phyloP scores from a whole-genome alignment of 2,113 vertebrate genomes.

The Peromyscus maniculatus region DNA sequence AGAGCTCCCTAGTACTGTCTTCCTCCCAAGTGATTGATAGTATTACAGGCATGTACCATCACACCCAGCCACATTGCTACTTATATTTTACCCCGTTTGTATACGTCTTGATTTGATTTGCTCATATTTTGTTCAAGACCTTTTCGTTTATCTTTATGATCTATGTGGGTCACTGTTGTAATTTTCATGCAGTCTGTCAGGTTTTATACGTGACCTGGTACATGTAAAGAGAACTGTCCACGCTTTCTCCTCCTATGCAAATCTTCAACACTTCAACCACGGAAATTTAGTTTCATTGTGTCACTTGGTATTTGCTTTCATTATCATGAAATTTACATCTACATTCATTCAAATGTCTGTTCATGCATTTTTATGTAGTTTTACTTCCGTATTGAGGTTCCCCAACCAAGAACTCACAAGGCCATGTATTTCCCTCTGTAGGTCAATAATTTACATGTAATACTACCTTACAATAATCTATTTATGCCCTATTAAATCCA shows the following conservation, averaged over 20 bases:
- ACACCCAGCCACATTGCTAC: neutral
- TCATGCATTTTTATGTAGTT: neutral
- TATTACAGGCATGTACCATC: neutral
- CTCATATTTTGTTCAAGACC: neutral
- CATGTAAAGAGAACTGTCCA: neutral
- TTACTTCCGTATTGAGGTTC: neutral
- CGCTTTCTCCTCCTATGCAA: neutral
- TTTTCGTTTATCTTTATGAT: neutral
- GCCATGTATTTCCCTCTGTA: neutral
- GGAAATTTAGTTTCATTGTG: neutral
- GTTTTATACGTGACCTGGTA: neutral
- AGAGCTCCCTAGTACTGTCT: neutral
- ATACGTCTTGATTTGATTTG: neutral
- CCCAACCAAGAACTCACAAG: neutral
- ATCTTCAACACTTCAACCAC: neutral
- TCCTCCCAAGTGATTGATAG: neutral
- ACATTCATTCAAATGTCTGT: neutral
- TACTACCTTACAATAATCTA: neutral
- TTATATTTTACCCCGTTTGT: neutral
- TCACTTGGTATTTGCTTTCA: neutral
- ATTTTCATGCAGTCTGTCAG: neutral
- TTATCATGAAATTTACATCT: slow-evolving; percentile 17
- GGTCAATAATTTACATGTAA: neutral
- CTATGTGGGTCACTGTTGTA: neutral
- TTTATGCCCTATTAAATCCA: neutral